phyloP scores from a whole-genome alignment of 2,797 vertebrate species.

The Stomatorhinus walkeri region DNA sequence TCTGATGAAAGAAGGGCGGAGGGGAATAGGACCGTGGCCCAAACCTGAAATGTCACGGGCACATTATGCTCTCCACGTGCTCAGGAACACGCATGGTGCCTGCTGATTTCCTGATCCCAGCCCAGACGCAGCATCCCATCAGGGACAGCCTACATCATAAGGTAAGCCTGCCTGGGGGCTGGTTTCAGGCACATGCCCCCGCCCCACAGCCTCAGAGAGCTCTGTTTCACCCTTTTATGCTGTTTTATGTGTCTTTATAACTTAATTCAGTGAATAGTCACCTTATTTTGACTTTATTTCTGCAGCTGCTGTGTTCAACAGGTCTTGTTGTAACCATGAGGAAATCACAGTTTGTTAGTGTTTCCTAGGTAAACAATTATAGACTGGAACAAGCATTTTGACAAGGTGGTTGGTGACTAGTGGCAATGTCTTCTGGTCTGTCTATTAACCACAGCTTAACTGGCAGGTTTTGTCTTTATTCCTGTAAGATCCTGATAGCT shows the following conservation, averaged over 20 bases:
- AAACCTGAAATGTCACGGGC: not conserved
- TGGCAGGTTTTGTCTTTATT: not conserved
- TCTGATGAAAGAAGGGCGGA: not conserved
- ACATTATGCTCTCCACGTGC: not conserved
- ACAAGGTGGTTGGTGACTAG: not conserved
- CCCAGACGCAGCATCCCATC: constrained; percentile 85
- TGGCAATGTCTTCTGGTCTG: not conserved
- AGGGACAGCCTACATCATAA: constrained; percentile 88
- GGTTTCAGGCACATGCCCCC: not conserved
- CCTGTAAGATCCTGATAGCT: constrained; percentile 78
- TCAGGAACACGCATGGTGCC: constrained; percentile 92
- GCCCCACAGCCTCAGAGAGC: not conserved
- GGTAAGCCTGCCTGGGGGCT: constrained; percentile 49
- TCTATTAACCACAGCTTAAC: not conserved
- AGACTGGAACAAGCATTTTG: not conserved
- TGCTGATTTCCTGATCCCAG: constrained; percentile 88
- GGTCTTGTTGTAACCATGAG: not conserved
- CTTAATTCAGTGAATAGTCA: not conserved
- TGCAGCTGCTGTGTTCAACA: not conserved
- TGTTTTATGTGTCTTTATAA: not conserved
- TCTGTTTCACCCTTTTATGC: constrained; percentile 35
- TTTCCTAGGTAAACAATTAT: not conserved
- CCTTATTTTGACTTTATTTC: not conserved
- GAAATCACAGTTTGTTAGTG: not conserved
- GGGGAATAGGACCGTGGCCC: not conserved